Evolutionary conservation across 2,888 invertebrate genomes (phyloP).

Genomic region (Andrena flavipes): DNA sequence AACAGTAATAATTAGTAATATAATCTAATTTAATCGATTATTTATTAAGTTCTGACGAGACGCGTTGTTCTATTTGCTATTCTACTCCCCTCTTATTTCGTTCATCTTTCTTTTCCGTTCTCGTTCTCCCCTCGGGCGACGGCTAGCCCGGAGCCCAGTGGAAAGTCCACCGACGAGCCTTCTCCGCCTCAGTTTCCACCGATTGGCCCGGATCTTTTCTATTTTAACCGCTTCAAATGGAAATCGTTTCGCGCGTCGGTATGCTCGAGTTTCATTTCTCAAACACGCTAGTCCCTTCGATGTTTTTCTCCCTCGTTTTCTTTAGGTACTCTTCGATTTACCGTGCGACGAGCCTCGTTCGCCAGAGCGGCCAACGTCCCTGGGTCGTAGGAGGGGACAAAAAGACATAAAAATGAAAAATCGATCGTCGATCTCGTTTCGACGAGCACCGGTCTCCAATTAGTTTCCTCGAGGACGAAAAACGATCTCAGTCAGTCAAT

Average conservation of each 20-base stretch:
- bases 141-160: constrained; percentile 47
- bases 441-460: constrained; percentile 11
- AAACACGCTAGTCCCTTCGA: constrained; percentile 49
- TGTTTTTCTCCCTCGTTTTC: not conserved
- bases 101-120: not conserved
- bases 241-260: constrained; percentile 3
- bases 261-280: not conserved
- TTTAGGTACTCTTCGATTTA: constrained; percentile 11
- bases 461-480: constrained; percentile 5
- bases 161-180: constrained; percentile 52
- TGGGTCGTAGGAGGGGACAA: not conserved
- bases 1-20: constrained; percentile 82
- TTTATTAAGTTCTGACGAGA: constrained; percentile 83
- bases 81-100: constrained; percentile 61
- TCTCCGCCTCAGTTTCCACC: constrained; percentile 20
- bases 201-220: not conserved
- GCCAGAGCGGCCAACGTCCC: constrained; percentile 17
- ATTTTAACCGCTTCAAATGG: not conserved
- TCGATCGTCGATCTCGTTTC: constrained; percentile 19
- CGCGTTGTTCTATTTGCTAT: constrained; percentile 79
- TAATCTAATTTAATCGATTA: constrained; percentile 85
- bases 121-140: not conserved
- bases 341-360: constrained; percentile 32
- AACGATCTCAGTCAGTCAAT: constrained; percentile 52
- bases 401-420: not conserved